These are phyloP conservation scores for Dermatemys mawii DNA, from an alignment of 2,113 vertebrate species.

Conservation along the genomic window DNA sequence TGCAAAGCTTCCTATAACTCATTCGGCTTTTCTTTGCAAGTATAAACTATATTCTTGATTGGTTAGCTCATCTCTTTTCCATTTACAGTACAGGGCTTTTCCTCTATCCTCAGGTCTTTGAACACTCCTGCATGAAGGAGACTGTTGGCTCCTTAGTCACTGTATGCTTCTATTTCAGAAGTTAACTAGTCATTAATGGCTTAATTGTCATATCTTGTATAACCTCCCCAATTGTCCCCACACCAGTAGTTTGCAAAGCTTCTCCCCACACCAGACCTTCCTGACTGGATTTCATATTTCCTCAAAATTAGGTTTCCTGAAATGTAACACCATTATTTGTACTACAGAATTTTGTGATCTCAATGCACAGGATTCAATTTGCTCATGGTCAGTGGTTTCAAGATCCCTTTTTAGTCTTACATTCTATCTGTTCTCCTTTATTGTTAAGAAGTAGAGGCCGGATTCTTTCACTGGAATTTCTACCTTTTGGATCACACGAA, in stretches of 20 bases:
- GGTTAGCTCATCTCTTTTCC: neutral
- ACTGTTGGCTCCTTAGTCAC: constrained; percentile 15
- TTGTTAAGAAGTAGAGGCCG: neutral
- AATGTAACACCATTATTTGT: neutral
- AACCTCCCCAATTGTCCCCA: neutral
- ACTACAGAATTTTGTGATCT: neutral
- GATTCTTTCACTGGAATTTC: neutral
- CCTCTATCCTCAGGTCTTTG: neutral
- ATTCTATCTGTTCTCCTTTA: neutral
- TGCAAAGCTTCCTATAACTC: neutral
- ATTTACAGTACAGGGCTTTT: neutral
- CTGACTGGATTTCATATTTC: neutral
- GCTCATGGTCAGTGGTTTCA: neutral
- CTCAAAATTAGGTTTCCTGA: neutral
- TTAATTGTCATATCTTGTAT: constrained; percentile 31
- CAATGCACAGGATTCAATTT: constrained; percentile 6
- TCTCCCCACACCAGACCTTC: neutral
- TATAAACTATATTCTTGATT: neutral
- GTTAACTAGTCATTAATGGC: constrained; percentile 16
- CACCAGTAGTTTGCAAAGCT: constrained; percentile 20
- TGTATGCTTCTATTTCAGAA: constrained; percentile 17
- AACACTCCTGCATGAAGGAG: constrained; percentile 4
- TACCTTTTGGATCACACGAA: neutral
- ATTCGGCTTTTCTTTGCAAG: neutral
- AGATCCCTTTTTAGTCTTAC: neutral